Evolutionary conservation across 2,113 vertebrate species (phyloP), one percentile per base, ranked within the genome.

Genomic region (Gila orcuttii): DNA sequence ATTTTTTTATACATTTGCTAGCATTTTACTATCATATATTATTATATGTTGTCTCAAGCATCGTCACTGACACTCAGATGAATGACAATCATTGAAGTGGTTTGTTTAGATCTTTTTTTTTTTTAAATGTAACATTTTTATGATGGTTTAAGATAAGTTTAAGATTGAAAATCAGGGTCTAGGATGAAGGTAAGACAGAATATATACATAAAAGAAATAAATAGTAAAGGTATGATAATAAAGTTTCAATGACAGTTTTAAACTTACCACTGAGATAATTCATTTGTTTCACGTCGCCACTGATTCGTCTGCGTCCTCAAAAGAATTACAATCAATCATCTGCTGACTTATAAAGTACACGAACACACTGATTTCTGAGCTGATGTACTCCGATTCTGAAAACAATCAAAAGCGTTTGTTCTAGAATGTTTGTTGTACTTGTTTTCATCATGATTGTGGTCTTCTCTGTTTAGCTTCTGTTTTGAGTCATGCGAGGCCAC

Each of bases 381-480:
- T 15, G 5, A 50, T 47, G 42, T 76, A 1, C 28, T 36, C 50
- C 17, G 9, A 6, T 80, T 36, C 19, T 28, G 36, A 64, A 66
- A 45, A 64, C 79, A 81, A 66, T 81, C 59, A 45, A 21, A 80
- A 31, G 57, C 1, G 36, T 64, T 80, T 80, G 57, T 79, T 79
- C 25, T 25, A 25, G 59, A 79, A 79, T 62, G 57, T 25, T 60
- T 57, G 62, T 62, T 47, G 57, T 64, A 6, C n/a, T 64, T 19
- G 36, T 80, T 80, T 45, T 64, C 59, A 8, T 64, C 78, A 64
- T 1, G n/a, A 28, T 28, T 47, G 39, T 47, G 36, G 13, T 81
- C 59, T 19, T 47, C 47, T 64, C 13, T 15, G 57, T 79, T 79
- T 25, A 9, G 55, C 3, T 5, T 62, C 57, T 60, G 10, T 45